Evolutionary conservation across 2,888 invertebrate genomes (phyloP).

Genomic region (Dyspetes luteomarginatus): DNA sequence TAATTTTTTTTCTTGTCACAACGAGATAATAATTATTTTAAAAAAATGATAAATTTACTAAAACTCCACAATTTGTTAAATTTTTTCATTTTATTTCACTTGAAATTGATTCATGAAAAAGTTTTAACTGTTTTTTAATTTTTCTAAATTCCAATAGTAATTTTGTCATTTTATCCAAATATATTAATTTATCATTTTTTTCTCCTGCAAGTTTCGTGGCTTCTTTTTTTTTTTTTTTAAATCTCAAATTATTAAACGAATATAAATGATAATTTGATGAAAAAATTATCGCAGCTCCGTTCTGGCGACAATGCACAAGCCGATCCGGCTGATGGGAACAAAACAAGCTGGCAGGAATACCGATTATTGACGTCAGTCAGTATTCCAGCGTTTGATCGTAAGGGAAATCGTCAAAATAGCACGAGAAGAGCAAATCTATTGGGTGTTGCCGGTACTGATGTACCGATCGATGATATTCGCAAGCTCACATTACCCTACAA

Average conservation of each 20-base stretch:
- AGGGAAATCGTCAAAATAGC: slow-evolving; percentile 85
- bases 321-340: slow-evolving; percentile 70
- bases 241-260: background rate
- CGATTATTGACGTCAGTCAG: slow-evolving; percentile 95
- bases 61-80: too few relatives aligned
- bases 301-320: slow-evolving; percentile 72
- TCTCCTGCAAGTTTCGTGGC: slow-evolving; percentile 39
- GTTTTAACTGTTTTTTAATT: background rate
- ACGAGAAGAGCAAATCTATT: slow-evolving; percentile 90
- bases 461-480: slow-evolving; percentile 95
- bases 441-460: slow-evolving; percentile 98
- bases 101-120: background rate
- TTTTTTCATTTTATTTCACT: slow-evolving; percentile 1
- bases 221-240: too few relatives aligned
- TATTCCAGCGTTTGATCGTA: slow-evolving; percentile 95
- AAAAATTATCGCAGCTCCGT: slow-evolving; percentile 65
- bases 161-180: slow-evolving; percentile 9
- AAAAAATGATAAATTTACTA: background rate
- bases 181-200: slow-evolving; percentile 23
- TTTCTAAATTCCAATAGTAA: background rate
- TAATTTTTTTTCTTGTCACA: slow-evolving; percentile 17
- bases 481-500: slow-evolving; percentile 95
- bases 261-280: background rate
- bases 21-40: too few relatives aligned
- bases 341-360: slow-evolving; percentile 83